Evolutionary conservation across 2,888 invertebrate species (phyloP).

Genomic region (Dione vanillae): DNA sequence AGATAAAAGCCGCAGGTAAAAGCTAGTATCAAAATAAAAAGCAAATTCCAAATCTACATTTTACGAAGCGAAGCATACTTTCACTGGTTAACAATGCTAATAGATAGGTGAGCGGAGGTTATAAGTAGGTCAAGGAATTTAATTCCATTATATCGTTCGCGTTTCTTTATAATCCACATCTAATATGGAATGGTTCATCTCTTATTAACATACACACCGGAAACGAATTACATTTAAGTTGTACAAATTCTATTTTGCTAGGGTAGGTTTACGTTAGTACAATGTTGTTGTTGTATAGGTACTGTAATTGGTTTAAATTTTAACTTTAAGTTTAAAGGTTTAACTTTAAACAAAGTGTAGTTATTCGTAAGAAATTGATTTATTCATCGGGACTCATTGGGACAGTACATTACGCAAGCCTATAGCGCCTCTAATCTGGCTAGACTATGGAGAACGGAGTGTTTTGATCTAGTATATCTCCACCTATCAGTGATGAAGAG

Average conservation of each 20-base stretch:
- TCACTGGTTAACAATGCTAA: background rate
- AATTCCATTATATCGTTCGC: constrained; percentile 31
- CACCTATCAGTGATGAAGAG: too few relatives aligned
- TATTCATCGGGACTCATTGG: too few relatives aligned
- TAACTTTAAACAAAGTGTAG: too few relatives aligned
- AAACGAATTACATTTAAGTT: background rate
- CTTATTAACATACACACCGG: constrained; percentile 1
- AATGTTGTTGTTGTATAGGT: too few relatives aligned
- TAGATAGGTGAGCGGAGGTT: constrained; percentile 1
- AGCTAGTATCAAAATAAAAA: background rate
- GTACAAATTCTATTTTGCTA: constrained; percentile 4
- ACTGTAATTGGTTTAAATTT: too few relatives aligned
- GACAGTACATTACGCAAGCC: too few relatives aligned
- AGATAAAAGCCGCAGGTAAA: background rate
- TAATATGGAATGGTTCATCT: constrained; percentile 31
- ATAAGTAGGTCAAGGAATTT: constrained; percentile 37
- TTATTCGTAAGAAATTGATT: too few relatives aligned
- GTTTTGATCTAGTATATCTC: too few relatives aligned
- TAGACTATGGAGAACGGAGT: too few relatives aligned
- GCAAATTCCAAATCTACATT: background rate
- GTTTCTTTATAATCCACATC: constrained; percentile 21
- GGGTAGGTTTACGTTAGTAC: background rate
- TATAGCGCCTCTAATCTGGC: too few relatives aligned
- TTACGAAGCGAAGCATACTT: background rate
- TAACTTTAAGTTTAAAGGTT: too few relatives aligned